Conservation (phyloP, 1,140 invertebrate species). For the Elysia chlorotica region DNA sequence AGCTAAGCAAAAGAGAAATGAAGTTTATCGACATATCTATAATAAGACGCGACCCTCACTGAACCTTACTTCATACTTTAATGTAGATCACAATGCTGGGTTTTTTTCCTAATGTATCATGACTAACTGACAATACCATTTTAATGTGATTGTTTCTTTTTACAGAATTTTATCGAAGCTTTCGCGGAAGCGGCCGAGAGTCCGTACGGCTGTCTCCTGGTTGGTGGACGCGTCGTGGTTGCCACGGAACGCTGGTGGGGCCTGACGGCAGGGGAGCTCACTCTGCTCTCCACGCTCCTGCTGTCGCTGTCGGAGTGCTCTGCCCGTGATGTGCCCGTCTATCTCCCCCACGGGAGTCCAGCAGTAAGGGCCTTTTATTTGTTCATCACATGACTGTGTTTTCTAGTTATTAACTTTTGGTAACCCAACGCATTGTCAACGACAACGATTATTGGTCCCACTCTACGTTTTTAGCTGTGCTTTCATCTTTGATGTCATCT, state of each 20-base stretch:
- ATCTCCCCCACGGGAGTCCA: slow-evolving; percentile 81
- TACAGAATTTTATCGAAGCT: slow-evolving; percentile 74
- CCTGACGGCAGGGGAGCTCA: slow-evolving; percentile 74
- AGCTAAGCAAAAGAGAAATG: too few species aligned
- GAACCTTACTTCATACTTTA: too few species aligned
- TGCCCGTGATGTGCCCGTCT: slow-evolving; percentile 78
- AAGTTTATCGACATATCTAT: too few species aligned
- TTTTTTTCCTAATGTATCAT: too few species aligned
- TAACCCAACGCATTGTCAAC: too few species aligned
- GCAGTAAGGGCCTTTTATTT: too few species aligned
- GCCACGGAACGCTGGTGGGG: slow-evolving; percentile 81
- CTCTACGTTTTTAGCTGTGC: not conserved
- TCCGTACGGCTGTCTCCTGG: slow-evolving; percentile 77
- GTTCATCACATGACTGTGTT: too few species aligned
- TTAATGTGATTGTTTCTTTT: slow-evolving; percentile 40
- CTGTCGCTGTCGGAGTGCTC: slow-evolving; percentile 70
- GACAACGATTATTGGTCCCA: not conserved
- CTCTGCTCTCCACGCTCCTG: slow-evolving; percentile 73
- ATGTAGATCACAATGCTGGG: too few species aligned
- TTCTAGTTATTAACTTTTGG: too few species aligned
- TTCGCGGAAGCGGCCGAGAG: slow-evolving; percentile 78
- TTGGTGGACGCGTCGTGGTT: slow-evolving; percentile 75
- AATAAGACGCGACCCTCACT: too few species aligned
- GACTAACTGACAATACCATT: too few species aligned
- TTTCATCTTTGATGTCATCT: not conserved